Percentiles rank a stretch among this genome's conserved stretches.
Conservation (phyloP, 1,140 invertebrate species). For the Magallana ariakensis region DNA sequence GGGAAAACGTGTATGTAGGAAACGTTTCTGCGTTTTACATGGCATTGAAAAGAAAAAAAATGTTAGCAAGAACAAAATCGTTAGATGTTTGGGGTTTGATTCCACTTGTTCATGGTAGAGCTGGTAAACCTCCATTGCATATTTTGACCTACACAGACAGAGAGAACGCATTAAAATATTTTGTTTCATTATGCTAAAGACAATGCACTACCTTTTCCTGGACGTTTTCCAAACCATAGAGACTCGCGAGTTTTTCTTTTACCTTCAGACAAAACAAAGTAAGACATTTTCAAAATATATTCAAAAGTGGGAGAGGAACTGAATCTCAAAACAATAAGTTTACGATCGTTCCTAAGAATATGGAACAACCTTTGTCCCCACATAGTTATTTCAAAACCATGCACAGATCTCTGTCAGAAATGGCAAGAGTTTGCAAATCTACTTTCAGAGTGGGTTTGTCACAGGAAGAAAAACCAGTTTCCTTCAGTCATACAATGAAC, state of each 20-base stretch:
- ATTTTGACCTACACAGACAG: constrained; percentile 48
- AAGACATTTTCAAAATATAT: background rate
- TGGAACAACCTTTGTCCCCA: too few relatives aligned
- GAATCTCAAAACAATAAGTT: background rate
- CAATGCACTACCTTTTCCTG: constrained; percentile 61
- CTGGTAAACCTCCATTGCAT: constrained; percentile 44
- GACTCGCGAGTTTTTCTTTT: constrained; percentile 53
- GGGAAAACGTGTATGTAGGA: constrained; percentile 31
- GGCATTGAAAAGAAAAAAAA: constrained; percentile 9
- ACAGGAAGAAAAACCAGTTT: constrained; percentile 51
- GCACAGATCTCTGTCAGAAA: too few relatives aligned
- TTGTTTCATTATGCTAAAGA: constrained; percentile 56
- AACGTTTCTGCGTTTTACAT: constrained; percentile 43
- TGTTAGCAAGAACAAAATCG: constrained; percentile 28
- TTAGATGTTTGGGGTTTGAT: constrained; percentile 50
- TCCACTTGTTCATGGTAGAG: constrained; percentile 42
- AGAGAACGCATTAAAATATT: constrained; percentile 49
- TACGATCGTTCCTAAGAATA: constrained; percentile 15
- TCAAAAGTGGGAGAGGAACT: background rate
- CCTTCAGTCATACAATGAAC: constrained; percentile 45
- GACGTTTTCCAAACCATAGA: constrained; percentile 62
- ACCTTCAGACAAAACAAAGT: constrained; percentile 10
- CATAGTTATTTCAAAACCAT: too few relatives aligned
- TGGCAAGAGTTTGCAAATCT: too few relatives aligned
- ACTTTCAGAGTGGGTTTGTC: too few relatives aligned